A percentile compares a stretch with the other conserved stretches of the same genome.
Conservation (phyloP, 2,797 vertebrate species). For the Hapalemur alaotrensis region DNA sequence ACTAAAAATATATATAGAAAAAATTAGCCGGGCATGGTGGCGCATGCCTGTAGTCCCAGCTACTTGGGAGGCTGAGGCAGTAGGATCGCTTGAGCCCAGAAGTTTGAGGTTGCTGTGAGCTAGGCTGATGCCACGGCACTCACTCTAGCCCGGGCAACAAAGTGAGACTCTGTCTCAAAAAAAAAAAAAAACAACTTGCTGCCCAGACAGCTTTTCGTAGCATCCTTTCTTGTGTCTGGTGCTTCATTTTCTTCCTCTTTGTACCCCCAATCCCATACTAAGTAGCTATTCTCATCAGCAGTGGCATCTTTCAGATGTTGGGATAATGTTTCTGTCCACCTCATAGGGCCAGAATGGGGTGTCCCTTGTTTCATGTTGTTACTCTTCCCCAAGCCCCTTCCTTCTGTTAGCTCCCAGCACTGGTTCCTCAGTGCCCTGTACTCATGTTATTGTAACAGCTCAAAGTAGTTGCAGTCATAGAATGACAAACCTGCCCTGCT, state of each 20-base stretch:
- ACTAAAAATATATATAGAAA: too few relatives aligned
- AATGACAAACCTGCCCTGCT: background rate
- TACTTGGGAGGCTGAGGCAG: too few relatives aligned
- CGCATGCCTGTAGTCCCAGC: too few relatives aligned
- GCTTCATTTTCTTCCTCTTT: background rate
- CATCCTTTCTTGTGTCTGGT: background rate
- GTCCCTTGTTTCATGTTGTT: background rate
- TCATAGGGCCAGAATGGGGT: background rate
- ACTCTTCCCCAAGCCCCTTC: background rate
- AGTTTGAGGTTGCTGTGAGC: too few relatives aligned
- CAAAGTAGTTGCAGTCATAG: background rate
- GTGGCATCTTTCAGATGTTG: background rate
- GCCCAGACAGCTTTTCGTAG: background rate
- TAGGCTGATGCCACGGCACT: too few relatives aligned
- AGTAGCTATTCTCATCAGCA: conserved; percentile 11
- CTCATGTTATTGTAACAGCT: background rate
- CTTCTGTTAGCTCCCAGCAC: background rate
- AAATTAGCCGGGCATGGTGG: too few relatives aligned
- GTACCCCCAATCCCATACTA: background rate
- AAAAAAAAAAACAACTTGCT: background rate
- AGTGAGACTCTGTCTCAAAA: too few relatives aligned
- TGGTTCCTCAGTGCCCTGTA: background rate
- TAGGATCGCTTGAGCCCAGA: too few relatives aligned
- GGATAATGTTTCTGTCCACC: background rate
- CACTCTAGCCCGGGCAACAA: too few relatives aligned